phyloP scores from a whole-genome alignment of 2,113 vertebrate genomes.

The Ovis aries region DNA sequence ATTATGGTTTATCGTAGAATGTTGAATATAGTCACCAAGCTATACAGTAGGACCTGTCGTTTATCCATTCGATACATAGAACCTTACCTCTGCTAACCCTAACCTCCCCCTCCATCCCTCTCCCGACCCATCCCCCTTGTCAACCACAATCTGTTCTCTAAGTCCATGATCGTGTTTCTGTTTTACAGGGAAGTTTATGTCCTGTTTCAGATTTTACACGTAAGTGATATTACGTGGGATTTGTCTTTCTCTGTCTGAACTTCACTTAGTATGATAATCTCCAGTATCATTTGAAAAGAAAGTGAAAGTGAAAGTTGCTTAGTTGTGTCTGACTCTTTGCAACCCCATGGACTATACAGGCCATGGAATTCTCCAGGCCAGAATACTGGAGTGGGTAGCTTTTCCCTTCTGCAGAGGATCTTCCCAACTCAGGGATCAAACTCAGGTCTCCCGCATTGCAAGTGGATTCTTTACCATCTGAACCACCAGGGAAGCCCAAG shows the following conservation, averaged over 20 bases:
- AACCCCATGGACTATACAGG: not conserved
- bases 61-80: not conserved
- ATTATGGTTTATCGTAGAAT: not conserved
- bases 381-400: not conserved
- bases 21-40: not conserved
- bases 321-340: rapidly evolving
- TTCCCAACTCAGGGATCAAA: not conserved
- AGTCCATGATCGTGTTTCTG: not conserved
- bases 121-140: not conserved
- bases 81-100: not conserved
- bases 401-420: not conserved
- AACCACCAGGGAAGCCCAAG: not conserved
- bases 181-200: not conserved
- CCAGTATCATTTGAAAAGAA: not conserved
- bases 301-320: not conserved
- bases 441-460: not conserved
- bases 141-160: not conserved
- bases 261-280: not conserved
- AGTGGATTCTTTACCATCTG: not conserved
- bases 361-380: not conserved
- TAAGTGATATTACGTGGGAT: not conserved
- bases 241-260: not conserved
- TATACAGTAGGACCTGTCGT: not conserved
- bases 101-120: not conserved
- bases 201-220: not conserved